Percentiles rank a stretch among this genome's conserved stretches.
Evolutionary conservation across 2,113 vertebrate species (phyloP).

Genomic region (Pogona vitticeps): DNA sequence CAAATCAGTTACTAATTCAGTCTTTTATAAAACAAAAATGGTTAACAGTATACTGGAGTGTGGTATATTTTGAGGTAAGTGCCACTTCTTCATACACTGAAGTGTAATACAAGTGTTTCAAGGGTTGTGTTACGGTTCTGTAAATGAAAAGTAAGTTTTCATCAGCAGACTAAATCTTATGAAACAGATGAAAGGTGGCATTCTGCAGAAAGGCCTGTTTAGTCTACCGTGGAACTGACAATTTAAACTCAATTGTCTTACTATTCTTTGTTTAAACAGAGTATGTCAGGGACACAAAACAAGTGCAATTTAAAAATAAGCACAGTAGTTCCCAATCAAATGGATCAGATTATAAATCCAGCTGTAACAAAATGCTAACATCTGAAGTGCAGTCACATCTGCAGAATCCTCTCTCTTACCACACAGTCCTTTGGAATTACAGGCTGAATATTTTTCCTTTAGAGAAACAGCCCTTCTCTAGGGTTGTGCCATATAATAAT

Average conservation of each 20-base stretch:
- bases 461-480: neutral
- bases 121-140: neutral
- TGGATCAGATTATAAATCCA: neutral
- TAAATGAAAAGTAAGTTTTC: neutral
- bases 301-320: neutral
- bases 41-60: neutral
- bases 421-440: neutral
- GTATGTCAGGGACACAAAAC: neutral
- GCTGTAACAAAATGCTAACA: neutral
- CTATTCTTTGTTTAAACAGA: neutral
- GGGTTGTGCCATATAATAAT: neutral
- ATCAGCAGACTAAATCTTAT: neutral
- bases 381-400: neutral
- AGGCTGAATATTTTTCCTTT: neutral
- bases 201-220: neutral
- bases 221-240: too few relatives aligned
- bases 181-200: neutral
- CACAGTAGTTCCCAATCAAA: neutral
- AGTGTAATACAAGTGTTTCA: neutral
- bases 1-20: neutral
- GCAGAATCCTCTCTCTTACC: neutral
- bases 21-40: neutral
- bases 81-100: neutral
- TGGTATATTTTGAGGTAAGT: neutral
- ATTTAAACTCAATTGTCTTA: neutral